Evolutionary conservation across 1,140 invertebrate genomes (phyloP).

Genomic region (Maniola jurtina): DNA sequence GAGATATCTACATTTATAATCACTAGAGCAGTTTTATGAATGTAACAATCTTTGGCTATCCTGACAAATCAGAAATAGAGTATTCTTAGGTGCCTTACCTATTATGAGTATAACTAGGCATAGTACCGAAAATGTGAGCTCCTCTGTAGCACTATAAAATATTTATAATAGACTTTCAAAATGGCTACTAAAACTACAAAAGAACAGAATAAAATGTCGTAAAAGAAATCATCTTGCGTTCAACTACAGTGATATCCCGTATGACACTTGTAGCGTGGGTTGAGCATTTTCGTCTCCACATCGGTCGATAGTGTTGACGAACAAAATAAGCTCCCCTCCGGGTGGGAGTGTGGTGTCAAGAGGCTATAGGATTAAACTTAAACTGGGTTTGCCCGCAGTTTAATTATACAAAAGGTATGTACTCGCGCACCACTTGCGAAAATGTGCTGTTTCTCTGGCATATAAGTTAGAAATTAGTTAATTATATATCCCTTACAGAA

Average conservation of each 20-base stretch:
- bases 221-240: slow-evolving; percentile 53
- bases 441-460: slow-evolving; percentile 62
- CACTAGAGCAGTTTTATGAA: no score
- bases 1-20: no score
- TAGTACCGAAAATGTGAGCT: no score
- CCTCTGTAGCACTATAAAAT: no score
- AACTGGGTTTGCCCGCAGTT: slow-evolving; percentile 75
- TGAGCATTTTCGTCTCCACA: slow-evolving; percentile 64
- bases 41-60: no score
- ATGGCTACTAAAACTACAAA: not conserved
- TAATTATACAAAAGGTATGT: slow-evolving; percentile 78
- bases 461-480: slow-evolving; percentile 70
- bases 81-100: no score
- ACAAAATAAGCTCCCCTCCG: slow-evolving; percentile 74
- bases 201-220: slow-evolving; percentile 36
- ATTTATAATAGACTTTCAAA: not conserved
- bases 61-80: no score
- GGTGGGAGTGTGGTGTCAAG: slow-evolving; percentile 73
- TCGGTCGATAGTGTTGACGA: slow-evolving; percentile 76
- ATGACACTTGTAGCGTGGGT: slow-evolving; percentile 55
- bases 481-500: slow-evolving; percentile 67
- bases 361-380: slow-evolving; percentile 78
- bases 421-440: slow-evolving; percentile 59
- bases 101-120: no score
- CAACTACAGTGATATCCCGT: slow-evolving; percentile 55